Evolutionary conservation across 1,140 invertebrate genomes (phyloP).

Genomic region (Phocides pigmalion): DNA sequence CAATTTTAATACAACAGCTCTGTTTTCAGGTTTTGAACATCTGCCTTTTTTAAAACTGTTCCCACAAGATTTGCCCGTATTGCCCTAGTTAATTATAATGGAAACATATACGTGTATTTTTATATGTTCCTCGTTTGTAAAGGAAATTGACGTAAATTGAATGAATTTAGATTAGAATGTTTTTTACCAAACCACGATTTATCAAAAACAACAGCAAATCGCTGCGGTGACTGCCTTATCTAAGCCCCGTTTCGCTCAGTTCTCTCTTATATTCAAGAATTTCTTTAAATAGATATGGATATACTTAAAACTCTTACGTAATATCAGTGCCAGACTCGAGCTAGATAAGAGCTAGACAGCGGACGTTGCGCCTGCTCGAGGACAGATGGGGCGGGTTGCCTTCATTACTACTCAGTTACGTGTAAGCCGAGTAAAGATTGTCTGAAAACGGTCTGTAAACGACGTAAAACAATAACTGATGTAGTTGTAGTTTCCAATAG

Average conservation of each 20-base stretch:
- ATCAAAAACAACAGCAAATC: conserved; percentile 10
- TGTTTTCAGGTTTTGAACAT: neutral
- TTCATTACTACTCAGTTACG: too few species aligned
- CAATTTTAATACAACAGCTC: conserved; percentile 13
- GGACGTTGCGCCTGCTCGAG: conserved; percentile 20
- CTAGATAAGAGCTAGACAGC: conserved; percentile 35
- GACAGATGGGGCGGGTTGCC: conserved; percentile 21
- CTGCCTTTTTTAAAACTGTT: neutral
- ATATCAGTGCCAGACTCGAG: conserved; percentile 24
- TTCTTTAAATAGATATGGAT: conserved; percentile 29
- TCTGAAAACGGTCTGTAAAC: neutral
- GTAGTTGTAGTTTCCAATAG: conserved; percentile 1
- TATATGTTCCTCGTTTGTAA: neutral
- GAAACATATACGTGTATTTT: neutral
- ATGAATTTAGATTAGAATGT: neutral
- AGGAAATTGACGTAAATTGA: neutral
- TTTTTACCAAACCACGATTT: conserved; percentile 3
- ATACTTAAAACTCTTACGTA: conserved; percentile 28
- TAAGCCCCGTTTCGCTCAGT: conserved; percentile 17
- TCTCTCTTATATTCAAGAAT: conserved; percentile 22
- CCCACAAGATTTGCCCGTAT: neutral
- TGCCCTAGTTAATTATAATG: too few species aligned
- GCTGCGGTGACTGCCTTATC: conserved; percentile 17
- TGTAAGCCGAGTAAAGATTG: neutral
- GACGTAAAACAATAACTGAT: neutral